These are phyloP conservation scores for Paramacrobiotus metropolitanus DNA, from an alignment of 1,140 invertebrate species.

Conservation along the genomic window DNA sequence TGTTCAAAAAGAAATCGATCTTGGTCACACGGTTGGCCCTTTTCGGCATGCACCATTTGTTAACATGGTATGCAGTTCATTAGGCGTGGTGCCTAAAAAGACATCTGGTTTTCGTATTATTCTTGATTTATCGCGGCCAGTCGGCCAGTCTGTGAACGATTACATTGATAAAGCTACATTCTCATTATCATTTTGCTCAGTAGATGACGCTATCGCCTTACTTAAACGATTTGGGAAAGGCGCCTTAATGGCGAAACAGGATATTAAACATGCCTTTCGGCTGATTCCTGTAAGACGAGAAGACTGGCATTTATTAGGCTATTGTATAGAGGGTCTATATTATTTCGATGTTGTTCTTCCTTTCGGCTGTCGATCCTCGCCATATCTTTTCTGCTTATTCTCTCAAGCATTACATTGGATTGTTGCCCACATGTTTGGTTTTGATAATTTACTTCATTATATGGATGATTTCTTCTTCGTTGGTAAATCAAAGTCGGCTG, in stretches of 20 bases:
- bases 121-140: not conserved
- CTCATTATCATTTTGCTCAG: not conserved
- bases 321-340: not conserved
- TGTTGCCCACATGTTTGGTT: not conserved
- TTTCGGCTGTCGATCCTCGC: not conserved
- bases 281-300: not conserved
- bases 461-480: not conserved
- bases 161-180: not conserved
- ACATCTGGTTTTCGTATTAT: not conserved
- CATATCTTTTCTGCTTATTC: not conserved
- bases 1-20: not conserved
- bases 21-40: not conserved
- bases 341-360: conserved; percentile 1
- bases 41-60: not conserved
- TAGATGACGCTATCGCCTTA: not conserved
- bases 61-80: not conserved
- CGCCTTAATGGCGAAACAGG: not conserved
- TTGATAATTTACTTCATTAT: not conserved
- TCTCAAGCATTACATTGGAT: not conserved
- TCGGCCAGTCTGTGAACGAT: not conserved
- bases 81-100: not conserved
- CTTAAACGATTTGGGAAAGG: not conserved
- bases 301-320: not conserved
- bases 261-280: not conserved
- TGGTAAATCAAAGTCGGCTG: not conserved